phyloP scores from a whole-genome alignment of 2,888 invertebrate genomes.

The Oxytorus armatus region DNA sequence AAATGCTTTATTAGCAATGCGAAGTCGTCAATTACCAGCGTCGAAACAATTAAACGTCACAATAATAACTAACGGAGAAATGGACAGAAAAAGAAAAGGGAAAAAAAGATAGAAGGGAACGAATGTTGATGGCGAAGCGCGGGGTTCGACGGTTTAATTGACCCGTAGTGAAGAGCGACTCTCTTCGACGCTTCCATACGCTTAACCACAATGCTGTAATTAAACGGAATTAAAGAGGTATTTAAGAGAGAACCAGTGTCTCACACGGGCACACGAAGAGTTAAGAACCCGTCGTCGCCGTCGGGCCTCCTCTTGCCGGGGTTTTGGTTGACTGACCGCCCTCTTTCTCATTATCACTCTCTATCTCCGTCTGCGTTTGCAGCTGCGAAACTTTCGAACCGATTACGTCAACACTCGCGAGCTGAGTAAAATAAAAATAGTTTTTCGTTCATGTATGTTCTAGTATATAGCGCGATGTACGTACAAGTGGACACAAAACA shows the following conservation, averaged over 20 bases:
- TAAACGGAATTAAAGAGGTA: conserved; percentile 76
- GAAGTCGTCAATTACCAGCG: conserved; percentile 48
- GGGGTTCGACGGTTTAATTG: conserved; percentile 70
- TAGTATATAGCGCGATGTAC: too few species aligned
- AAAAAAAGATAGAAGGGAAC: neutral
- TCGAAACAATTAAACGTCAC: conserved; percentile 61
- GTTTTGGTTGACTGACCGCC: conserved; percentile 75
- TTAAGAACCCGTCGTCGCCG: conserved; percentile 46
- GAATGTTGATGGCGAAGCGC: conserved; percentile 14
- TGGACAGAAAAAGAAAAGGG: conserved; percentile 34
- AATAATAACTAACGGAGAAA: conserved; percentile 30
- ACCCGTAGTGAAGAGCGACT: conserved; percentile 58
- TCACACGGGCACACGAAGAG: conserved; percentile 50
- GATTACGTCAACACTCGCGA: conserved; percentile 61
- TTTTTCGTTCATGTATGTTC: conserved; percentile 19
- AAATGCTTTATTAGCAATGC: conserved; percentile 52
- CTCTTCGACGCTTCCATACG: conserved; percentile 33
- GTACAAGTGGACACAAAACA: too few species aligned
- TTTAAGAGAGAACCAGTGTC: conserved; percentile 69
- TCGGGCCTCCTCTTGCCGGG: conserved; percentile 45
- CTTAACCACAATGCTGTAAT: conserved; percentile 69
- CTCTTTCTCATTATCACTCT: conserved; percentile 30
- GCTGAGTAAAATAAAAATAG: conserved; percentile 59
- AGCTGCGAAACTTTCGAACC: conserved; percentile 64
- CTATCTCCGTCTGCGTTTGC: conserved; percentile 52